phyloP scores from a whole-genome alignment of 2,113 vertebrate genomes.

The Oriolus oriolus region DNA sequence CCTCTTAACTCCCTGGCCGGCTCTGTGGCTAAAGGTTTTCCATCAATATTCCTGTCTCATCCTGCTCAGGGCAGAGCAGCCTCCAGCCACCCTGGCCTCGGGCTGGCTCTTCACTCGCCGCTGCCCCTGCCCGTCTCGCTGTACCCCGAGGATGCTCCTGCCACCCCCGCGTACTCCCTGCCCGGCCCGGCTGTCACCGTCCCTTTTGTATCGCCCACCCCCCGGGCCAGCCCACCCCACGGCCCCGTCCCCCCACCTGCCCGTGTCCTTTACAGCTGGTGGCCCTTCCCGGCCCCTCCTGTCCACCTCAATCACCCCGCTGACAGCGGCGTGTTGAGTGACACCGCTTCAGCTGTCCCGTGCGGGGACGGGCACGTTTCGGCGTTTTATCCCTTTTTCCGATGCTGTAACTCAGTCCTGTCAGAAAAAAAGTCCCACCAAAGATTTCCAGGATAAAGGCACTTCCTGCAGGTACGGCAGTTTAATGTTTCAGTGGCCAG shows the following conservation, averaged over 20 bases:
- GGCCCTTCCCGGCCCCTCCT: slow-evolving; percentile 85
- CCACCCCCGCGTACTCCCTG: background rate
- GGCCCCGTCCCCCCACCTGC: slow-evolving; percentile 83
- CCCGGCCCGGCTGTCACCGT: background rate
- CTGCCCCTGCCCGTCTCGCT: background rate
- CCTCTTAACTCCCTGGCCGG: background rate
- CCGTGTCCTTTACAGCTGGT: slow-evolving; percentile 87
- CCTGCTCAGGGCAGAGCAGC: background rate
- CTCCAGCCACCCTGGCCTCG: fast-evolving
- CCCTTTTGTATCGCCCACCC: slow-evolving; percentile 83
- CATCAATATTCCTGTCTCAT: background rate
- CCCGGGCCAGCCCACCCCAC: slow-evolving; percentile 48
- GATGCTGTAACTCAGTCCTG: background rate
- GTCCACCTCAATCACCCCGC: slow-evolving; percentile 91
- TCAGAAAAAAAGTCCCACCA: background rate
- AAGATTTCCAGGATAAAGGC: background rate
- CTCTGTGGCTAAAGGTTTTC: background rate
- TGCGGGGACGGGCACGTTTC: background rate
- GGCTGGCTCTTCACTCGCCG: fast-evolving
- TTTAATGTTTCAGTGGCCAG: background rate
- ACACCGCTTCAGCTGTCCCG: slow-evolving; percentile 91
- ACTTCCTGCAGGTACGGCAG: background rate
- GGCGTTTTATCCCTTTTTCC: slow-evolving; percentile 23
- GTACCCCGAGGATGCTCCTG: background rate
- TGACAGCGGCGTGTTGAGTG: slow-evolving; percentile 87